Evolutionary conservation across 53 echinoderm and acorn worm genomes (phyloP).

Genomic region (Echinarachnius parma): DNA sequence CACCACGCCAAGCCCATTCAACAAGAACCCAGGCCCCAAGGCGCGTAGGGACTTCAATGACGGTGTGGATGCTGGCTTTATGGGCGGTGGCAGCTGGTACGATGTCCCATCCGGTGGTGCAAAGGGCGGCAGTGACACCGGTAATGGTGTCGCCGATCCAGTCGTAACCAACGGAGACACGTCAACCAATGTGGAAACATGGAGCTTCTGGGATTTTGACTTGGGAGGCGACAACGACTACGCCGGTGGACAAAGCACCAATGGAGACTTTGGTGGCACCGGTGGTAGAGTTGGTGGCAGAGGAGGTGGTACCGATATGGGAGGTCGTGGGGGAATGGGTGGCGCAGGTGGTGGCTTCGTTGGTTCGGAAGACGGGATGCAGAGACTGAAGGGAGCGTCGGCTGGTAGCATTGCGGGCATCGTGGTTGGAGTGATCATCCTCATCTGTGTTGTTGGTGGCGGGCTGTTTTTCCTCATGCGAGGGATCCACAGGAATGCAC

Average conservation of each 20-base stretch:
- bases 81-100: constrained; percentile 15
- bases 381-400: constrained; percentile 26
- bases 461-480: constrained; percentile 33
- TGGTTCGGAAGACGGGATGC: constrained; percentile 31
- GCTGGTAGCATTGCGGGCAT: constrained; percentile 42
- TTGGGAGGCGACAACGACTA: constrained; percentile 26
- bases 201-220: constrained; percentile 18
- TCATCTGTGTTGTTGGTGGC: constrained; percentile 15
- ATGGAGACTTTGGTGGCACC: neutral
- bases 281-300: constrained; percentile 28
- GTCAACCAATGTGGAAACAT: constrained; percentile 1
- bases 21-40: neutral
- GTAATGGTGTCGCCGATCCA: neutral
- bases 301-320: neutral
- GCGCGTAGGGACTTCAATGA: constrained; percentile 6
- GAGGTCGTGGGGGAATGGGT: constrained; percentile 3
- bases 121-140: neutral
- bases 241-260: constrained; percentile 19
- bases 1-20: constrained; percentile 9
- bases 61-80: neutral
- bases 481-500: constrained; percentile 24
- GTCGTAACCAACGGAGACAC: constrained; percentile 9
- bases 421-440: constrained; percentile 36
- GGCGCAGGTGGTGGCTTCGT: neutral
- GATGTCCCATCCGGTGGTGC: neutral